These are phyloP conservation scores for Psittacula derbiana DNA, from an alignment of 2,797 vertebrate species.

Conservation along the genomic window DNA sequence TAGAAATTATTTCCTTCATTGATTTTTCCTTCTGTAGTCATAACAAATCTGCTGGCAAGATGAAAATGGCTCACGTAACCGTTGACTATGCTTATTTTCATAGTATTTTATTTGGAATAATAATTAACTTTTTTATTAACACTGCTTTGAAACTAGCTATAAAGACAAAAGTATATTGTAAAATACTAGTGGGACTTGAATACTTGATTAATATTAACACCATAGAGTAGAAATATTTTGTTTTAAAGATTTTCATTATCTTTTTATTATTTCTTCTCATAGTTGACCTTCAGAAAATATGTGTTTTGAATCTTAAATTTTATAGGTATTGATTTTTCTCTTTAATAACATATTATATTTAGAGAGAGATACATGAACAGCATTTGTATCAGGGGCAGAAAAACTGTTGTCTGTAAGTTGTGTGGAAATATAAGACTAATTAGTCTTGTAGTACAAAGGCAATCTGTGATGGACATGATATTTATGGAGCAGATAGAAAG, in stretches of 20 bases:
- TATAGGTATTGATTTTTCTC: not conserved
- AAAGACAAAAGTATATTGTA: not conserved
- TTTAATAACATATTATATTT: not conserved
- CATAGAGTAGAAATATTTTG: not conserved
- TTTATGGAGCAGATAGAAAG: not conserved
- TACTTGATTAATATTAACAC: not conserved
- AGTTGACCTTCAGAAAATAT: not conserved
- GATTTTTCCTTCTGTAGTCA: not conserved
- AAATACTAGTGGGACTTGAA: not conserved
- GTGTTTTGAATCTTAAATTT: not conserved
- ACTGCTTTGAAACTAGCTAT: not conserved
- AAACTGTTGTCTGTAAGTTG: not conserved
- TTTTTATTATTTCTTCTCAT: not conserved
- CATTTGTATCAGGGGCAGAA: not conserved
- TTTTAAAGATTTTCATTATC: not conserved
- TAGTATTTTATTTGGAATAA: not conserved
- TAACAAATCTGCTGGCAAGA: not conserved
- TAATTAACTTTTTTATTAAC: not conserved
- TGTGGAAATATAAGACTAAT: not conserved
- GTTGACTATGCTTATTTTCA: not conserved
- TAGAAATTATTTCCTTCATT: not conserved
- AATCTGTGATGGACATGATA: not conserved
- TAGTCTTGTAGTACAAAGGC: not conserved
- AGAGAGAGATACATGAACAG: not conserved
- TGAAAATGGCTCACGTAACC: not conserved